phyloP scores from a whole-genome alignment of 1,140 invertebrate genomes.

The Drosophila nannoptera region DNA sequence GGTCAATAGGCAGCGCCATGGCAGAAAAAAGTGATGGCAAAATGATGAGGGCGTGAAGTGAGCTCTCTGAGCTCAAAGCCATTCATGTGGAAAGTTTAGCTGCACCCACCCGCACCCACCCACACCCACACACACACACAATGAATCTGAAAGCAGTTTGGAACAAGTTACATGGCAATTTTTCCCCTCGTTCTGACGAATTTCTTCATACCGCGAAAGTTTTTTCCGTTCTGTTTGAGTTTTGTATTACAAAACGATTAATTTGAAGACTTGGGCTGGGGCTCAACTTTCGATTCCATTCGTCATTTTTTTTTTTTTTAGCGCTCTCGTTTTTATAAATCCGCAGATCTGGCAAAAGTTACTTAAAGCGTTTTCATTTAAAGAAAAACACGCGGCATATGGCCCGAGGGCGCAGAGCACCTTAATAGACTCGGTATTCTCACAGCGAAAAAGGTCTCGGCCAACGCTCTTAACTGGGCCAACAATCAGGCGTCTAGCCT shows the following conservation, averaged over 20 bases:
- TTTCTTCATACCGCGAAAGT: not conserved
- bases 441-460: conserved; percentile 5
- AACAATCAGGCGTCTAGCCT: conserved; percentile 37
- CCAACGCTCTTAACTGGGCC: conserved; percentile 24
- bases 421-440: not conserved
- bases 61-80: conserved; percentile 54
- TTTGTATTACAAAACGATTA: conserved; percentile 23
- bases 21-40: conserved; percentile 7
- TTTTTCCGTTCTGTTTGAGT: conserved; percentile 1
- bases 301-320: conserved; percentile 4
- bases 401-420: conserved; percentile 10
- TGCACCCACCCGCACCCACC: conserved; percentile 17
- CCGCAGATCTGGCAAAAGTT: not conserved
- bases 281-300: conserved; percentile 12
- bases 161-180: conserved; percentile 35
- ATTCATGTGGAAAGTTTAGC: conserved; percentile 53
- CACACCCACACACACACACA: not conserved
- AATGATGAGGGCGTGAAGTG: conserved; percentile 51
- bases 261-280: conserved; percentile 5
- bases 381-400: conserved; percentile 22
- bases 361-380: conserved; percentile 4
- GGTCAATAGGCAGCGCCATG: conserved; percentile 39
- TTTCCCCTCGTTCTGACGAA: not conserved
- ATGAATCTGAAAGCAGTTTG: conserved; percentile 22
- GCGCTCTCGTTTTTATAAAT: not conserved